These are phyloP conservation scores for Dynastes grantii DNA, from an alignment of 2,888 invertebrate genomes.

Conservation along the genomic window DNA sequence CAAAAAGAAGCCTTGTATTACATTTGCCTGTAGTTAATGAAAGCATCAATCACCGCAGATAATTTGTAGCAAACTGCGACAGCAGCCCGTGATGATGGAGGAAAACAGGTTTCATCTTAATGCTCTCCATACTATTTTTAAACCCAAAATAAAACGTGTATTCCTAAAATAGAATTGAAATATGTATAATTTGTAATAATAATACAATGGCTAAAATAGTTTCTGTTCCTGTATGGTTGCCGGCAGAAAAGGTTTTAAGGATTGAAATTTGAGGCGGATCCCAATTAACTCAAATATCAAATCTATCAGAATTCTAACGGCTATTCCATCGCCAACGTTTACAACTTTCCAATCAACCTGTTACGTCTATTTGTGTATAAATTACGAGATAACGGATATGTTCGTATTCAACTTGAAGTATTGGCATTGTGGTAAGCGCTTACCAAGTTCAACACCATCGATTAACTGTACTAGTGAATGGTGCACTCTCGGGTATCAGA, in stretches of 20 bases:
- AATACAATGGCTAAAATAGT: no score
- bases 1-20: no score
- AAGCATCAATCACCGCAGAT: no score
- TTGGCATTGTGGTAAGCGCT: conserved; percentile 13
- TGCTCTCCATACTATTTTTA: no score
- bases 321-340: neutral
- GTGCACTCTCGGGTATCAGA: neutral
- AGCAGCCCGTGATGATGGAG: neutral
- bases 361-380: neutral
- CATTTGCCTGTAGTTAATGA: no score
- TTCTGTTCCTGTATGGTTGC: no score
- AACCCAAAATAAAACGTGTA: no score
- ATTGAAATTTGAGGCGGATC: neutral
- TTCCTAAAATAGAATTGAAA: no score
- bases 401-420: neutral
- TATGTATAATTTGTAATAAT: no score
- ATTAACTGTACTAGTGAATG: conserved; percentile 40
- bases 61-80: no score
- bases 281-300: neutral
- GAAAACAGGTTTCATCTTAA: neutral
- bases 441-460: conserved; percentile 24
- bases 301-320: neutral
- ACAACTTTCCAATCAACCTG: neutral
- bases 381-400: conserved; percentile 27
- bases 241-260: no score